Conservation (phyloP, 2,797 vertebrate species). For the Toxotes lorentzi region DNA sequence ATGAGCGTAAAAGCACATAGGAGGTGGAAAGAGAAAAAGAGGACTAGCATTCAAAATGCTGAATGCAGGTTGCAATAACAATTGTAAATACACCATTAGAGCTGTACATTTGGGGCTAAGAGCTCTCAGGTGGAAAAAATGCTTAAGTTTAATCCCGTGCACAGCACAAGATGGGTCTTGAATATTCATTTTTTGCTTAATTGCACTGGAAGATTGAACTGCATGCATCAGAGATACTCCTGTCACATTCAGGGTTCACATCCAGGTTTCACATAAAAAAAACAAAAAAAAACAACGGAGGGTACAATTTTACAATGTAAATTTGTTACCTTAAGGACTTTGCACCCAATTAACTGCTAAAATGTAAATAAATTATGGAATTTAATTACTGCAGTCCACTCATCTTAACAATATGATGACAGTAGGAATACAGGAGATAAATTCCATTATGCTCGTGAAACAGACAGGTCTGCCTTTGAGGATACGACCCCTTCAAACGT, state of each 20-base stretch:
- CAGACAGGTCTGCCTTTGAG: conserved; percentile 22
- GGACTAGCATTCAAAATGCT: conserved; percentile 51
- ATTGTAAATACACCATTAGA: conserved; percentile 52
- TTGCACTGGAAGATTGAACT: conserved; percentile 45
- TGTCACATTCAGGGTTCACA: conserved; percentile 28
- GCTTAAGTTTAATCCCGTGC: conserved; percentile 48
- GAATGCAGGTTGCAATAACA: conserved; percentile 27
- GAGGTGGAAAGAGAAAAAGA: background rate
- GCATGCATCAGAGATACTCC: conserved; percentile 22
- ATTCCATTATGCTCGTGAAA: conserved; percentile 36
- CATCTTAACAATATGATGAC: conserved; percentile 14
- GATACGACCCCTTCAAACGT: conserved; percentile 27
- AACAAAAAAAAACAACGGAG: background rate
- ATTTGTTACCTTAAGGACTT: conserved; percentile 3
- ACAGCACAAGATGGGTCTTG: conserved; percentile 25
- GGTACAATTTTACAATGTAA: conserved; percentile 3
- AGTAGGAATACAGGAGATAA: conserved; percentile 1
- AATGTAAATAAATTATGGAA: conserved; percentile 17
- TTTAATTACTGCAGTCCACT: background rate
- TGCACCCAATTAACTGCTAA: background rate
- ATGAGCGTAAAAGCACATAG: conserved; percentile 4
- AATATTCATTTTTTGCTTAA: conserved; percentile 63
- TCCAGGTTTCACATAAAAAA: conserved; percentile 2
- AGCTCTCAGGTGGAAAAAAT: conserved; percentile 47
- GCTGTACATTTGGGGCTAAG: conserved; percentile 39